These are phyloP conservation scores for Mus spretus DNA, from an alignment of 2,797 vertebrate genomes.

Conservation along the genomic window DNA sequence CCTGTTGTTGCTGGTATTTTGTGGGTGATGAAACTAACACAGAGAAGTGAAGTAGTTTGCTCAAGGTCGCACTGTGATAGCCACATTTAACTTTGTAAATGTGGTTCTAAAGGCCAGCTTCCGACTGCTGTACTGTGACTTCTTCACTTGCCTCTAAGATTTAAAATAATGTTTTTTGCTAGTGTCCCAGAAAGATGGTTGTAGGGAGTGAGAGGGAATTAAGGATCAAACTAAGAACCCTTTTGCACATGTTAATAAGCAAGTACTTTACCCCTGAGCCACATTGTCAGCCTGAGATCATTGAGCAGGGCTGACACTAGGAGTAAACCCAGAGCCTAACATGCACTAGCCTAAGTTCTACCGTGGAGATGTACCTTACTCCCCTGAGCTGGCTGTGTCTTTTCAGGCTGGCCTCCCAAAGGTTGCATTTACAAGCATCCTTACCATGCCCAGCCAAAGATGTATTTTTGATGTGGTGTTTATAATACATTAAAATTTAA, in stretches of 20 bases:
- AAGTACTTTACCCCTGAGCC: not conserved
- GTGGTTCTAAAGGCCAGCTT: not conserved
- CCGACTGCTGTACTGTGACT: not conserved
- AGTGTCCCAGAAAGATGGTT: not conserved
- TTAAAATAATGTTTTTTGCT: conserved; percentile 49
- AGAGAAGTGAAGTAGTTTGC: conserved; percentile 45
- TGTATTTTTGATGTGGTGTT: conserved; percentile 35
- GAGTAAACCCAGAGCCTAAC: not conserved
- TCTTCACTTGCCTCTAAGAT: not conserved
- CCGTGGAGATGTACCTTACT: not conserved
- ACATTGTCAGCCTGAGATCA: not conserved
- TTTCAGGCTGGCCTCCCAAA: not conserved
- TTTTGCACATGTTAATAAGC: not conserved
- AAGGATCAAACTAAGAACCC: not conserved
- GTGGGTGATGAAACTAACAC: conserved; percentile 31
- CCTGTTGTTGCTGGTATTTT: conserved; percentile 34
- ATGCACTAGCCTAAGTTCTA: not conserved
- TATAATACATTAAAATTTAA: conserved; percentile 52
- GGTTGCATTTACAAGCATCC: not conserved
- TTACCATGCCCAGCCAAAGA: not conserved
- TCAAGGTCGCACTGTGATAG: not conserved
- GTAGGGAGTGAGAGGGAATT: not conserved
- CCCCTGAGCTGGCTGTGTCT: not conserved
- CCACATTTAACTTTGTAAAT: not conserved
- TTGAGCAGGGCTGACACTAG: not conserved